Evolutionary conservation across 2,113 vertebrate genomes (phyloP), one percentile per base, ranked within the genome.

Genomic region (Festucalex cinctus): DNA sequence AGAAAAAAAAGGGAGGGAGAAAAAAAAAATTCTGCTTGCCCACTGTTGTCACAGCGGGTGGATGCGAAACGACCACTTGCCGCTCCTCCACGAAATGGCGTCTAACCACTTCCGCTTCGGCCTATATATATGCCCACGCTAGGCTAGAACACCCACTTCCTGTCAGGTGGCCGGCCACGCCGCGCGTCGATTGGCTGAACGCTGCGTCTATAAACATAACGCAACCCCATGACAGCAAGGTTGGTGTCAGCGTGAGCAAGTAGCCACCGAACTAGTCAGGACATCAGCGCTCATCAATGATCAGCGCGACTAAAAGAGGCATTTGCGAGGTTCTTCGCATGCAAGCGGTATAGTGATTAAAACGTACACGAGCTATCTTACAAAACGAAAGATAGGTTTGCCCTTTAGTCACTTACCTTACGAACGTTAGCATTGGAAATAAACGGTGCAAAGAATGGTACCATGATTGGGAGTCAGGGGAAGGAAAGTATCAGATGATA

Each of bases 31-130:
- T 39, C 39, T 65, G 59, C 70, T 68, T 63, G 77, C 9, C 71
- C 69, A 77, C 73, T 67, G 66, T 73, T 65, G 76, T 66, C 56
- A 67, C 58, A 5, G 66, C 70, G 39, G 14, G 20, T 14, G 10
- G 10, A 35, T 20, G 2, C 6, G 51, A 41, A 59, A 14, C 9
- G 3, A 10, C 57, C 58, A 12, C 65, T 3, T 19, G 39, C 13
- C 64, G 43, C 71, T 70, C 78, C 61, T 72, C 75, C 83, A 58
- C 64, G 88, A 91, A 92, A 92, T 92, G 90, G 90, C 88, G 87
- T 79, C 81, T 36, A 46, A 70, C 53, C 62, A 82, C 78, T 90
- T 91, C 91, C 91, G 89, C 70, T 85, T 82, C 6, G 6, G 60
- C 54, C 32, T 6, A 44, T 73, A 83, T 90, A 89, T 90, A 90